Base-by-base conservation (phyloP, 1,140 invertebrate genomes). In the Heliothis subflexa region DNA sequence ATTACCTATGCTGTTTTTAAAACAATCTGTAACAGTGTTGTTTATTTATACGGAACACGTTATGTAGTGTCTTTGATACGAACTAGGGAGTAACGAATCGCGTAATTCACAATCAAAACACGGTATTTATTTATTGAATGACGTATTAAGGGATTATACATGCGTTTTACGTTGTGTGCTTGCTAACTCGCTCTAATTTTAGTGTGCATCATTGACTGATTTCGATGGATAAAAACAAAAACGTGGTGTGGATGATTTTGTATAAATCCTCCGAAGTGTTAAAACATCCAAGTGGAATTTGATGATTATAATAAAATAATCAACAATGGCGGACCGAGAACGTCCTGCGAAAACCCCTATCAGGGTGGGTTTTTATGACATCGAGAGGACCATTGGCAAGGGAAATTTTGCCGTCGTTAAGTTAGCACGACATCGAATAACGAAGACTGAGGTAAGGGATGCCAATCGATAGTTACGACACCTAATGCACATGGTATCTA, bases 351-450 rank as follows among this genome's bases (percentile, higher is more conserved):
- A 97, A 93, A 97, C 97, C 93, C 96, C 98, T 76, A 98, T 99
- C 88, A 96, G 98, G 86, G 98, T 99, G 86, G 99, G 99, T 86
- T 99, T 99, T 96, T 99, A 99, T 94, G 98, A 99, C 94, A 97
- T 99, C 88, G 98, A 99, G 91, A 96, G 97, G 89, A 99, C 98
- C 78, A 99, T 99, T 89, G 98, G 99, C 86, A 99, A 99, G 95
- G 99, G 99, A 78, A 99, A 99, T 96, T 99, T 99, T 96, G 99
- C 99, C 78, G 98, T 99, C 88, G 99, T 99, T 82, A 99, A 99
- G 96, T 96, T 99, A 95, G 99, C 98, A 86, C 97, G 97, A 94
- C 99, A 99, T 96, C 97, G 98, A 93, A 98, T 99, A 94, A 99
- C 99, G 80, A 99, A 99, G 96, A 98, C 98, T 89, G 98, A 99